phyloP scores from a whole-genome alignment of 2,797 vertebrate genomes.

The Gallinago stenura region DNA sequence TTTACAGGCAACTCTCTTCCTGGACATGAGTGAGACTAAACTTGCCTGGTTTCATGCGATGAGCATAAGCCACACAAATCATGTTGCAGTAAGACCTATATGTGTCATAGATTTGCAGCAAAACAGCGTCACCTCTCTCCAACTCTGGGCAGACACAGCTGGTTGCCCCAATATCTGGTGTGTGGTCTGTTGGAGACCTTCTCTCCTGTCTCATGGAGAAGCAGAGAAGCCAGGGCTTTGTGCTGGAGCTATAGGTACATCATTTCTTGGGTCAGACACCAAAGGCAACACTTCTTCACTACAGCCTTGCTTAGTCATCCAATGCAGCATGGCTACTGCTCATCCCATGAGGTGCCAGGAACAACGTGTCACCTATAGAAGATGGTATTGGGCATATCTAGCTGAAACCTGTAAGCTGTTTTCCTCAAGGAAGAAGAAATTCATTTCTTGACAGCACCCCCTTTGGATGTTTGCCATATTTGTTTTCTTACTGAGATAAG shows the following conservation, averaged over 20 bases:
- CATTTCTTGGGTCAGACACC: background rate
- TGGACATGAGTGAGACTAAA: background rate
- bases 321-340: background rate
- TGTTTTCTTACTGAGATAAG: background rate
- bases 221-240: background rate
- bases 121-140: background rate
- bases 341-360: background rate
- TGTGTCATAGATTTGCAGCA: background rate
- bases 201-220: background rate
- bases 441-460: background rate
- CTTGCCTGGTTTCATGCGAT: background rate
- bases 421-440: background rate
- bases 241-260: background rate
- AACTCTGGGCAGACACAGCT: background rate
- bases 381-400: background rate
- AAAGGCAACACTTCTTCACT: background rate
- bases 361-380: background rate
- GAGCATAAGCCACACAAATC: background rate
- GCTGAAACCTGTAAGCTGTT: background rate
- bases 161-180: background rate
- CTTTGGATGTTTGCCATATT: background rate
- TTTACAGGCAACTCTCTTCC: background rate
- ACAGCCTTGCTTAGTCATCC: background rate
- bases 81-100: background rate
- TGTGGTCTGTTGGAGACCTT: background rate